These are phyloP conservation scores for Cylloceria caligata DNA, from an alignment of 2,888 invertebrate genomes.

Conservation along the genomic window DNA sequence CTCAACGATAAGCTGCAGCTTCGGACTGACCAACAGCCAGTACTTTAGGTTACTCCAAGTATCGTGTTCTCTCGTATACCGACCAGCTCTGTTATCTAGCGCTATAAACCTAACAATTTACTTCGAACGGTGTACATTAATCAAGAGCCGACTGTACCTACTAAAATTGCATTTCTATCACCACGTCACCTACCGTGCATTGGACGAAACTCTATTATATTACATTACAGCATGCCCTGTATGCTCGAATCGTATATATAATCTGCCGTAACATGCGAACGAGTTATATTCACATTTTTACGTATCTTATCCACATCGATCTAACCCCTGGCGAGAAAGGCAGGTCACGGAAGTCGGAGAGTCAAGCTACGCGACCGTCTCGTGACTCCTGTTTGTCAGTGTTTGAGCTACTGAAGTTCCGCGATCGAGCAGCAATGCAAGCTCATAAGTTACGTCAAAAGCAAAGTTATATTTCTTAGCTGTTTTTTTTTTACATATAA, in stretches of 20 bases:
- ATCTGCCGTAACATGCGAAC: slow-evolving; percentile 22
- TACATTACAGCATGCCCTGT: neutral
- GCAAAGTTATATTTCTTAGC: neutral
- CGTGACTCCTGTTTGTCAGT: no score
- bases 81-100: no score
- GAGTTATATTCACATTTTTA: slow-evolving; percentile 41
- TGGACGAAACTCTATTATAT: slow-evolving; percentile 8
- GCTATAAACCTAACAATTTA: no score
- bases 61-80: no score
- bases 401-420: neutral
- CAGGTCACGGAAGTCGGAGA: slow-evolving; percentile 53
- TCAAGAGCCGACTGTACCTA: neutral
- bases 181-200: slow-evolving; percentile 7
- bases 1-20: no score
- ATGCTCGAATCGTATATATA: no score
- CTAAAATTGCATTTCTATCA: slow-evolving; percentile 6
- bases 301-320: slow-evolving; percentile 46
- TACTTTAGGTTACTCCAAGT: no score
- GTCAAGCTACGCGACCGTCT: no score
- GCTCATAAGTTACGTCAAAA: neutral
- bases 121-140: neutral
- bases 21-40: no score
- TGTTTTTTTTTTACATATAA: no score
- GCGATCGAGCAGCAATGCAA: neutral
- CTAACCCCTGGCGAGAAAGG: slow-evolving; percentile 25